phyloP scores from a whole-genome alignment of 2,113 vertebrate genomes.

The Sturnus vulgaris region DNA sequence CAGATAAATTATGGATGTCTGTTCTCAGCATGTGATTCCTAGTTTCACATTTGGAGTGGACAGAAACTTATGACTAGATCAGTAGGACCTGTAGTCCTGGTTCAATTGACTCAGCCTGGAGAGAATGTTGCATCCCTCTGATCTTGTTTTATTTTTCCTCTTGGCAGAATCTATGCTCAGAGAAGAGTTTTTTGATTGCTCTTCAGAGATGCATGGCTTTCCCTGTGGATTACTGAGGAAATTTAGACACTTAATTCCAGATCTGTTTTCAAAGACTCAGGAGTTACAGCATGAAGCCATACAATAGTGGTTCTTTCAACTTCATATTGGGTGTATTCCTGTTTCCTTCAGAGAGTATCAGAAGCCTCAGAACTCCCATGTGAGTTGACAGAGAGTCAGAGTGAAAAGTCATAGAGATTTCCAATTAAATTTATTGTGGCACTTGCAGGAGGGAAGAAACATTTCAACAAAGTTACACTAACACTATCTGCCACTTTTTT shows the following conservation, averaged over 20 bases:
- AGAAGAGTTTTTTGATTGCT: background rate
- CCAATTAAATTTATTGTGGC: background rate
- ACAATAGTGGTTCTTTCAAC: background rate
- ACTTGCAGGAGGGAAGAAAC: background rate
- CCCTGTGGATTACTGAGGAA: background rate
- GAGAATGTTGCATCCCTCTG: background rate
- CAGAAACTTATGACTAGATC: background rate
- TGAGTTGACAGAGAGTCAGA: background rate
- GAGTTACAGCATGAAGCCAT: background rate
- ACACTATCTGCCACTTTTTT: background rate
- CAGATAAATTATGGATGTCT: background rate
- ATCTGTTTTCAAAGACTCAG: background rate
- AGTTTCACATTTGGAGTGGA: background rate
- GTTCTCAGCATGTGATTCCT: background rate
- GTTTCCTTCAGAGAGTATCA: background rate
- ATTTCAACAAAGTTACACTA: background rate
- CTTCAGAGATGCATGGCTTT: background rate
- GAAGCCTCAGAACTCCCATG: background rate
- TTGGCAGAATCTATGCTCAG: background rate
- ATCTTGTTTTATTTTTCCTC: background rate
- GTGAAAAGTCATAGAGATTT: background rate
- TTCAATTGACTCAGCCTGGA: background rate
- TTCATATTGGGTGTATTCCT: background rate
- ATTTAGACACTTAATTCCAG: background rate
- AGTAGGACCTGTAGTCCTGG: background rate